Base-by-base conservation (phyloP, 2,797 vertebrate genomes). In the Hirundo rustica region DNA sequence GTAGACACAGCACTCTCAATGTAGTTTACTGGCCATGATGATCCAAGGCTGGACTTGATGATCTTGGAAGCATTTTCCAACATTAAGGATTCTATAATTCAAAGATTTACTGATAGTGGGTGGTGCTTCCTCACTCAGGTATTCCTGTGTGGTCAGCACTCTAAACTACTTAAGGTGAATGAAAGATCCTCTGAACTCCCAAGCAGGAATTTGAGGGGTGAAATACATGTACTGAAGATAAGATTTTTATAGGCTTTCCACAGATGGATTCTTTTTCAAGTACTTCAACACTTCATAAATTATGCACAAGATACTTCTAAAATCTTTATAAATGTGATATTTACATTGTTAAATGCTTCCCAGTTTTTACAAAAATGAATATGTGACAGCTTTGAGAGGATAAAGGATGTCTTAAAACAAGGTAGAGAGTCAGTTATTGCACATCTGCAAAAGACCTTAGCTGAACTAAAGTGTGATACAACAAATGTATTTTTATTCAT, bases 1-100 rank as follows among this genome's bases (percentile, higher is more conserved):
- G n/a, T 20, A 27, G 21, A 53, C 9, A 53, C 0, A 0, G 11
- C 12, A 36, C 47, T 60, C 21, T 17, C 13, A 20, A 1, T 48
- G 27, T 32, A 18, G 3, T 42, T 72, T 60, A 32, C 26, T 48
- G 22, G 38, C 51, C 40, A 17, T 7, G n/a, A 19, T 72, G 13
- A 42, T 40, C 22, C 40, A 72, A 48, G 40, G 26, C 2, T 36
- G 16, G 18, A 47, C 58, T 53, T 40, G 15, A 40, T 22, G 44
- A 21, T n/a, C 11, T 29, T 30, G 9, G 27, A 53, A 34, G 16
- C 36, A 13, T 58, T 40, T 72, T 53, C 34, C 40, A 60, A 32
- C 18, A 22, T 44, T n/a, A 58, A 34, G 12, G 21, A 34, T 65
- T 40, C 15, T 36, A 12, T 30, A 42, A 36, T 53, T 78, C 29